These are phyloP conservation scores for Planococcus citri DNA, from an alignment of 1,140 invertebrate genomes.

Conservation along the genomic window DNA sequence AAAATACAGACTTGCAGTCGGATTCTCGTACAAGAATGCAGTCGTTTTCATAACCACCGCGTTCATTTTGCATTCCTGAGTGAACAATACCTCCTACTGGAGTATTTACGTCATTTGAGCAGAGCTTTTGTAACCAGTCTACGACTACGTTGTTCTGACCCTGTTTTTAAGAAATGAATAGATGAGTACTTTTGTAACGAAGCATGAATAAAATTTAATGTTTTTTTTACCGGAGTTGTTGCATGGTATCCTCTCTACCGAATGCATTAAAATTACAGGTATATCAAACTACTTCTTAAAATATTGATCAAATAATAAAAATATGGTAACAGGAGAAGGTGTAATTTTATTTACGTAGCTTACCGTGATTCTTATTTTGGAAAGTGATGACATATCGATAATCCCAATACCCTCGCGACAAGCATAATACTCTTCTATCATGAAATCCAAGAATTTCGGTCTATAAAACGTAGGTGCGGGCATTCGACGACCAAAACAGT, in stretches of 20 bases:
- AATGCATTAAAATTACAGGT: not conserved
- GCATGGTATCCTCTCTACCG: not conserved
- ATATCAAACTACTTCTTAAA: not conserved
- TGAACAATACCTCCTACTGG: constrained; percentile 89
- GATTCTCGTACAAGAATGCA: constrained; percentile 62
- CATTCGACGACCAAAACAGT: constrained; percentile 32
- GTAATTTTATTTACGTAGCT: constrained; percentile 25
- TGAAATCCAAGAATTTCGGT: constrained; percentile 61
- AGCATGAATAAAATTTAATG: too few species aligned
- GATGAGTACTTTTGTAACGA: not conserved
- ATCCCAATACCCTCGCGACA: constrained; percentile 65
- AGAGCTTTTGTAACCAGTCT: constrained; percentile 79
- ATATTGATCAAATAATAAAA: not conserved
- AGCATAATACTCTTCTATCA: constrained; percentile 61
- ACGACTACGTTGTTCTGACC: constrained; percentile 79
- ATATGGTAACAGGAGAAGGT: too few species aligned
- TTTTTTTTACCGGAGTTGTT: too few species aligned
- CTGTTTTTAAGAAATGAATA: constrained; percentile 38
- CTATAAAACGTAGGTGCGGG: constrained; percentile 51
- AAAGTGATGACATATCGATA: constrained; percentile 75
- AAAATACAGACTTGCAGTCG: constrained; percentile 20
- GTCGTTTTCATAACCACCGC: constrained; percentile 96
- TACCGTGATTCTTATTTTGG: constrained; percentile 66
- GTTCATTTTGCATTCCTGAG: constrained; percentile 93
- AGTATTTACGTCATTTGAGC: constrained; percentile 95